phyloP scores from a whole-genome alignment of 2,888 invertebrate species.

The Lacanobia oleracea region DNA sequence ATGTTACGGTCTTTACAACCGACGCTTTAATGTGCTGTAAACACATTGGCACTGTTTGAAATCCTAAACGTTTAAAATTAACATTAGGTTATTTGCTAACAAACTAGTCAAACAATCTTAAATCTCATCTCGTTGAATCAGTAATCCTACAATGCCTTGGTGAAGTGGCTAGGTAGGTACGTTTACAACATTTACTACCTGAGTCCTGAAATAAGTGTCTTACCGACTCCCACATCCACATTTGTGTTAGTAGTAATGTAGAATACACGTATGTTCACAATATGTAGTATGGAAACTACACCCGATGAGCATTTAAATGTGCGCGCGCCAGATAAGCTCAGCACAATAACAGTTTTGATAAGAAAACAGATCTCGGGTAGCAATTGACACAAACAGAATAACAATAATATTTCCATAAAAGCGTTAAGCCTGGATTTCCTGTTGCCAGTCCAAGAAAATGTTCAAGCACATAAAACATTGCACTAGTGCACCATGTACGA shows the following conservation, averaged over 20 bases:
- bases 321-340: slow-evolving; percentile 54
- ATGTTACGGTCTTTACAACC: slow-evolving; percentile 32
- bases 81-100: slow-evolving; percentile 17
- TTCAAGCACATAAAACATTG: slow-evolving; percentile 48
- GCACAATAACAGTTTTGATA: slow-evolving; percentile 63
- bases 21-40: slow-evolving; percentile 39
- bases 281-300: slow-evolving; percentile 58
- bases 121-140: slow-evolving; percentile 15
- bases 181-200: slow-evolving; percentile 25
- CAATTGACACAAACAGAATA: slow-evolving; percentile 59
- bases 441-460: slow-evolving; percentile 50
- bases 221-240: slow-evolving; percentile 1
- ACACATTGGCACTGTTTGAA: slow-evolving; percentile 42
- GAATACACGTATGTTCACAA: slow-evolving; percentile 42
- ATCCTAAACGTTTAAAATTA: slow-evolving; percentile 38
- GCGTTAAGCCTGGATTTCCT: slow-evolving; percentile 52
- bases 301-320: slow-evolving; percentile 56
- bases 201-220: slow-evolving; percentile 24
- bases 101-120: slow-evolving; percentile 18
- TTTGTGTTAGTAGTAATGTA: slow-evolving; percentile 46
- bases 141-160: slow-evolving; percentile 10
- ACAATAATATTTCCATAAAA: slow-evolving; percentile 65
- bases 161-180: slow-evolving; percentile 11
- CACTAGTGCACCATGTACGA: slow-evolving; percentile 51
- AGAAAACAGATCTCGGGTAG: slow-evolving; percentile 59